phyloP scores from a whole-genome alignment of 2,797 vertebrate species.

The Karalla daura region DNA sequence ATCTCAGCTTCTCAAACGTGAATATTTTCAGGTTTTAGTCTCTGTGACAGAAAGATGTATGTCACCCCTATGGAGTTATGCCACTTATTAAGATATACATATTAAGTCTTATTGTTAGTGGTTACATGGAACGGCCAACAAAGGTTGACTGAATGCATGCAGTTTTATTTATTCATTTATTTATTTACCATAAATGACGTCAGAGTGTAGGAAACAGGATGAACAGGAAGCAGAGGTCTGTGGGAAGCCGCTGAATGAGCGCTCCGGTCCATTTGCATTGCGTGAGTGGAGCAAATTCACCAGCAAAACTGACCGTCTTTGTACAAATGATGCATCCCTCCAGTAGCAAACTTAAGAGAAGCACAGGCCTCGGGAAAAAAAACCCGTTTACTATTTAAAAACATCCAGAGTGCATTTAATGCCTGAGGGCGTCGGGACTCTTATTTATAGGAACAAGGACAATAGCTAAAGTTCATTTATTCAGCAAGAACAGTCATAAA shows the following conservation, averaged over 20 bases:
- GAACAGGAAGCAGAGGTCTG: not conserved
- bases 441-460: slow-evolving; percentile 63
- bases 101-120: too few species aligned
- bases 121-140: too few species aligned
- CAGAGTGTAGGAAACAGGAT: not conserved
- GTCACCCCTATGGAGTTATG: too few species aligned
- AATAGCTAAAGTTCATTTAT: slow-evolving; percentile 68
- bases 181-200: not conserved
- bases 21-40: too few species aligned
- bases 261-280: slow-evolving; percentile 22
- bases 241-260: slow-evolving; percentile 9
- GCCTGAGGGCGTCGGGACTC: slow-evolving; percentile 59
- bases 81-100: too few species aligned
- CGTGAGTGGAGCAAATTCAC: slow-evolving; percentile 16
- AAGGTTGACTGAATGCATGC: too few species aligned
- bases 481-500: slow-evolving; percentile 38
- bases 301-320: slow-evolving; percentile 19
- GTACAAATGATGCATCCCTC: slow-evolving; percentile 23
- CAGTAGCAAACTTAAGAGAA: slow-evolving; percentile 43
- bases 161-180: too few species aligned
- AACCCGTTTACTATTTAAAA: slow-evolving; percentile 59
- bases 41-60: too few species aligned
- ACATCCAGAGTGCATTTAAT: slow-evolving; percentile 69
- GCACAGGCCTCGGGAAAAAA: slow-evolving; percentile 41
- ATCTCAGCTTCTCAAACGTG: too few species aligned